Conservation (phyloP, 1,140 invertebrate genomes). For the Oryctes rhinoceros region DNA sequence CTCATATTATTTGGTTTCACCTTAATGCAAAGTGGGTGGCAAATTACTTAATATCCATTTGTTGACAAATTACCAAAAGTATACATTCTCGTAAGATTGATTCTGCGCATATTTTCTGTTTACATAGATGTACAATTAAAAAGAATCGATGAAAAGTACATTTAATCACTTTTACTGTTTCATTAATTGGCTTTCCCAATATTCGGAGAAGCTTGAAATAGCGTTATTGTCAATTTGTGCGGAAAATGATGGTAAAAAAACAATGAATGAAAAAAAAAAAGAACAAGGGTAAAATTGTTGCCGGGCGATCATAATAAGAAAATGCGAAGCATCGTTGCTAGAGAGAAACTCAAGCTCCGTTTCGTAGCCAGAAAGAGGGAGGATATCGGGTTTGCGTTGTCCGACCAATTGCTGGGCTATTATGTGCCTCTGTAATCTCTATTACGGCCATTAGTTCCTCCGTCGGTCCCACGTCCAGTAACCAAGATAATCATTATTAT, state of each 20-base stretch:
- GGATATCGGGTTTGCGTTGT: constrained; percentile 40
- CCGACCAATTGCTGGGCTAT: constrained; percentile 45
- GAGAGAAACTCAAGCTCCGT: constrained; percentile 2
- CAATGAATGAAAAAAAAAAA: background rate
- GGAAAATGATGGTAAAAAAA: background rate
- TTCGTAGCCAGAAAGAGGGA: constrained; percentile 23
- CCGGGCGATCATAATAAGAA: constrained; percentile 25
- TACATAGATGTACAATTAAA: no score
- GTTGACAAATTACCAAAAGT: no score
- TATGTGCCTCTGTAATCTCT: constrained; percentile 55
- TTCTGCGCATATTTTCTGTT: no score
- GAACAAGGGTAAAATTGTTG: constrained; percentile 12
- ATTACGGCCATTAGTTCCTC: constrained; percentile 53
- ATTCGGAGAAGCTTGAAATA: background rate
- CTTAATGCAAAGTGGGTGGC: no score
- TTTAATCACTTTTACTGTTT: no score
- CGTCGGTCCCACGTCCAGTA: constrained; percentile 52
- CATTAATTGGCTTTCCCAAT: no score
- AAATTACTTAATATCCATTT: no score
- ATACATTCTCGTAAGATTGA: no score
- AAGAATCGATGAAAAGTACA: no score
- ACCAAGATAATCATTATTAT: constrained; percentile 56
- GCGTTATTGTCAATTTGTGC: constrained; percentile 4
- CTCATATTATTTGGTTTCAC: no score
- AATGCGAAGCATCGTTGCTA: constrained; percentile 16